Evolutionary conservation across 2,888 invertebrate species (phyloP).

Genomic region (Cybosia mesomella): DNA sequence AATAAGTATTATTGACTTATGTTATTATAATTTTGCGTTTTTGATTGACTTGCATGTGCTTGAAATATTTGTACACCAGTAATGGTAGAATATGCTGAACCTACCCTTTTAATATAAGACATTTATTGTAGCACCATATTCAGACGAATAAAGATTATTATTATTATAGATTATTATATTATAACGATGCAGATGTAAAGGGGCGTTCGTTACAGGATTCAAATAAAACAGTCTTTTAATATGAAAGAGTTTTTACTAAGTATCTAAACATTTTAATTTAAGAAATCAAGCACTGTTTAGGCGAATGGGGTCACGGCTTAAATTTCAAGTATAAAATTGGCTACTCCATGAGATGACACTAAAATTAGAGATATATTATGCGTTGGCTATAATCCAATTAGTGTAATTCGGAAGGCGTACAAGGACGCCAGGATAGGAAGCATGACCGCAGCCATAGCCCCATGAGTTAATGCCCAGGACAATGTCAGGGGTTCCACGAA

Average conservation of each 20-base stretch:
- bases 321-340: neutral
- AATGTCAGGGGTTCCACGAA: constrained; percentile 67
- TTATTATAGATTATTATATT: no score
- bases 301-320: neutral
- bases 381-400: constrained; percentile 64
- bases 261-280: neutral
- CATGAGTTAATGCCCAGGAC: constrained; percentile 80
- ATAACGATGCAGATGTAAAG: no score
- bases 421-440: constrained; percentile 82
- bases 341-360: no score
- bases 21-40: no score
- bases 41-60: no score
- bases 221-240: neutral
- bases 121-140: no score
- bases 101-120: no score
- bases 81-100: no score
- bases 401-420: constrained; percentile 71
- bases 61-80: no score
- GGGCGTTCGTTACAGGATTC: neutral
- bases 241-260: neutral
- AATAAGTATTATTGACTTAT: no score
- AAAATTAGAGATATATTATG: constrained; percentile 15
- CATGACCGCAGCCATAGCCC: constrained; percentile 79
- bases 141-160: no score
- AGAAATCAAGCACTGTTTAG: neutral